phyloP scores from a whole-genome alignment of 2,797 vertebrate species.

The Helicolenus hilgendorfi region DNA sequence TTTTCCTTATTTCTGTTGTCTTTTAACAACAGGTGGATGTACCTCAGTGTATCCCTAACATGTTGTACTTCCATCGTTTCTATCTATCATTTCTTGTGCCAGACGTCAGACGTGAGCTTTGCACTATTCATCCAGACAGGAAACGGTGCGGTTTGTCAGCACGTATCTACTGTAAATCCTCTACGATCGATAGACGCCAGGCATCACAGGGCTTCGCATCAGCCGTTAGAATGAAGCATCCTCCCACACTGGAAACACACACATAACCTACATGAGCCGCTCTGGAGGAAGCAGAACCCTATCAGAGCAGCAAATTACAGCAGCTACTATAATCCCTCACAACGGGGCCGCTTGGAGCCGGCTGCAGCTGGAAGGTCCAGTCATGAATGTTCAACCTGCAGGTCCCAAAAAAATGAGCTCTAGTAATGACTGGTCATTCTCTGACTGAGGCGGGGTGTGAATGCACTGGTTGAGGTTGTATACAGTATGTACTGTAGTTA shows the following conservation, averaged over 20 bases:
- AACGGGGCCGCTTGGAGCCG: background rate
- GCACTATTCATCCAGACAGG: constrained; percentile 12
- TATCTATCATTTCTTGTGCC: background rate
- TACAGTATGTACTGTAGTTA: too few relatives aligned
- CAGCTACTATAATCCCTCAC: constrained; percentile 12
- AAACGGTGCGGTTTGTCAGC: background rate
- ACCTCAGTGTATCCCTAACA: background rate
- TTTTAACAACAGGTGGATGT: background rate
- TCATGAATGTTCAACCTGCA: background rate
- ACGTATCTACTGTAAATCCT: background rate
- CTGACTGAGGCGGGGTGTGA: background rate
- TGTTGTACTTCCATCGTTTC: background rate
- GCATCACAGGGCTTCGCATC: background rate
- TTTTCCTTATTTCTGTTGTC: background rate
- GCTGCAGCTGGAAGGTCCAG: background rate
- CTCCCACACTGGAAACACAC: background rate
- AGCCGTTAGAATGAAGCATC: constrained; percentile 29
- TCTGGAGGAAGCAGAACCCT: constrained; percentile 22
- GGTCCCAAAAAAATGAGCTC: background rate
- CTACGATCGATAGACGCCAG: constrained; percentile 4
- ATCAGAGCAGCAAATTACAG: constrained; percentile 25
- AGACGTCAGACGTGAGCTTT: background rate
- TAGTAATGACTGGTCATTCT: background rate
- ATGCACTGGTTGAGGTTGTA: background rate
- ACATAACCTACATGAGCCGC: constrained; percentile 13